Evolutionary conservation across 2,113 vertebrate genomes (phyloP).

Genomic region (Alaudala cheleensis): DNA sequence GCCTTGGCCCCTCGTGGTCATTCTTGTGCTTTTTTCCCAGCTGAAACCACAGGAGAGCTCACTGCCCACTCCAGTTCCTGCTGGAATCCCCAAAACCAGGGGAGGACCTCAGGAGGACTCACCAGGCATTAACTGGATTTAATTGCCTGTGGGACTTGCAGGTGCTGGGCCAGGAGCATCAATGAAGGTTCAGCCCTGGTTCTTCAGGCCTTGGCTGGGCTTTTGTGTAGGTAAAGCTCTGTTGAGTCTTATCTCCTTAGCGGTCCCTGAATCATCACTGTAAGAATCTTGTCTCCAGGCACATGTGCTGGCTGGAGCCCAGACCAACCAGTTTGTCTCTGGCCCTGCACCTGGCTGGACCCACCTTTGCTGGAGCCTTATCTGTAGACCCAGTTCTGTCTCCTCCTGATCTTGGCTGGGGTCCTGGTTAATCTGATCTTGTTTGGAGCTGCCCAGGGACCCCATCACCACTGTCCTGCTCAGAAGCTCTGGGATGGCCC

Average conservation of each 20-base stretch:
- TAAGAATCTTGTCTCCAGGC: neutral
- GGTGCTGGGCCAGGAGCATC: neutral
- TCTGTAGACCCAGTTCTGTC: neutral
- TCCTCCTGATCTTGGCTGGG: neutral
- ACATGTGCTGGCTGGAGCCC: neutral
- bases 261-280: neutral
- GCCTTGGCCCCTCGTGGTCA: fast-evolving
- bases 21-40: neutral
- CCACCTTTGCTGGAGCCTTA: neutral
- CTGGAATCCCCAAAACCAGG: neutral
- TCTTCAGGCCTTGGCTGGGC: neutral
- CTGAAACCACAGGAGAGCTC: neutral
- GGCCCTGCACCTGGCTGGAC: too few species aligned
- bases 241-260: neutral
- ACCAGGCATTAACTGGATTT: neutral
- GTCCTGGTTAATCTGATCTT: neutral
- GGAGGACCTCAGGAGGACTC: neutral
- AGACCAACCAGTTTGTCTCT: neutral
- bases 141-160: neutral
- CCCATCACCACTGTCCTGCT: neutral
- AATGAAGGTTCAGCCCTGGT: neutral
- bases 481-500: neutral
- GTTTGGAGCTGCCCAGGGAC: neutral
- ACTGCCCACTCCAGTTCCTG: too few species aligned
- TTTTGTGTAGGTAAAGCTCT: neutral